A percentile compares a stretch with the other conserved stretches of the same genome.
These are phyloP conservation scores for Epistrophella euchroma DNA, from an alignment of 2,888 invertebrate genomes.

Conservation along the genomic window DNA sequence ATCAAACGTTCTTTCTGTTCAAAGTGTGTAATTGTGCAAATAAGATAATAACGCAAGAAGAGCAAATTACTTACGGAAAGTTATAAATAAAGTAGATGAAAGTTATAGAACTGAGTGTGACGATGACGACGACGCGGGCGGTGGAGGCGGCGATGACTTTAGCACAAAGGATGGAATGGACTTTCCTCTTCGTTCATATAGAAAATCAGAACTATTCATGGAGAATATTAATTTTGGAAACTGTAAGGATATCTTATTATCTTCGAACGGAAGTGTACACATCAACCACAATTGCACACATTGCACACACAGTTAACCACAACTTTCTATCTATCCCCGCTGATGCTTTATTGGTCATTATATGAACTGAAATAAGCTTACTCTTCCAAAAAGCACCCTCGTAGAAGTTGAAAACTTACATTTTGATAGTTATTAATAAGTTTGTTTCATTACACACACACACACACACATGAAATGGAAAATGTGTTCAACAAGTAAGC, in stretches of 20 bases:
- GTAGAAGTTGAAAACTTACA: conserved; percentile 4
- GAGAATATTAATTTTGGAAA: conserved; percentile 72
- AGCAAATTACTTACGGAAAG: conserved; percentile 65
- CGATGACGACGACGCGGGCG: background rate
- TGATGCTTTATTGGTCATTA: background rate
- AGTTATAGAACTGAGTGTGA: background rate
- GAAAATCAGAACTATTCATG: conserved; percentile 51
- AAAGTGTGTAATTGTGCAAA: conserved; percentile 68
- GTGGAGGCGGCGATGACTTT: too few species aligned
- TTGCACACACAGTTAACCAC: conserved; percentile 20
- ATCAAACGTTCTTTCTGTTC: conserved; percentile 22
- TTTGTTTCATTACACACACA: background rate
- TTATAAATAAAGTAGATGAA: conserved; percentile 54
- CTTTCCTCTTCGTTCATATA: conserved; percentile 20
- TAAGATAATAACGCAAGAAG: conserved; percentile 71
- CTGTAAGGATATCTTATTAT: conserved; percentile 70
- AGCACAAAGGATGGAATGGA: background rate
- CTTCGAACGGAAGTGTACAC: conserved; percentile 69
- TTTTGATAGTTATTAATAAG: background rate
- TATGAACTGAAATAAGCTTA: background rate
- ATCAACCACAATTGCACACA: conserved; percentile 62
- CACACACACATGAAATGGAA: background rate
- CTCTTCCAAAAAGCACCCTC: background rate
- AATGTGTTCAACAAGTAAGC: conserved; percentile 25
- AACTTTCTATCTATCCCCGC: background rate